Evolutionary conservation across 1,140 invertebrate genomes (phyloP), one percentile per base, ranked within the genome.

Genomic region (Bombus vancouverensis): DNA sequence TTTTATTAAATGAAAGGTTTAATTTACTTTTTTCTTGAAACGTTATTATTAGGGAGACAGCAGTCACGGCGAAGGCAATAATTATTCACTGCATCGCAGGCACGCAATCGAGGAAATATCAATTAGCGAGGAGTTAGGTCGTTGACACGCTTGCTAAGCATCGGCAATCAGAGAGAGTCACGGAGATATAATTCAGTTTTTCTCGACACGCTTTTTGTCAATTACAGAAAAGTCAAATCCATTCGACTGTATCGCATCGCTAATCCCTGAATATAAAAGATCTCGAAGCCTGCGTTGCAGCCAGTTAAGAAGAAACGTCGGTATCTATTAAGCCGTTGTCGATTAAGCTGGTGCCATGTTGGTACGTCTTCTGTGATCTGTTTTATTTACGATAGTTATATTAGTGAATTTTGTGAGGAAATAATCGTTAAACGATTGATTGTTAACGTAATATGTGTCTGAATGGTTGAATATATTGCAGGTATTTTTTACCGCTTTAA

Each of bases 221-320:
- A 85, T 92, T 93, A 94, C 94, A 95, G 94, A 93, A 95, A 95
- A 95, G 94, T 92, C 86, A 91, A 92, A 91, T 93, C 90, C 92
- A 90, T 93, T 94, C 92, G 90, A 77, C 91, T 89, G 94, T 92
- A 88, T 93, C 91, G 94, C 94, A 94, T 93, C 94, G 91, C 84
- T 94, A 92, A 94, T 90, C 92, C 71, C 85, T 80, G 93, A 94
- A 94, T 95, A 95, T 95, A 95, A 95, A 95, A 95, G 94, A 94
- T 89, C 85, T 88, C 53, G 82, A 80, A 91, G 89, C 88, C 82
- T 86, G 86, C 86, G 79, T 89, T 87, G 88, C 87, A 80, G 89
- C 74, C 93, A 95, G 94, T 95, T 92, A 91, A 85, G 82, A 89
- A 89, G 85, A 78, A 94, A 93, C 92, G 91, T 92, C 92, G 89